Base-by-base conservation (phyloP, 2,888 invertebrate species). In the Ephialtes manifestator region DNA sequence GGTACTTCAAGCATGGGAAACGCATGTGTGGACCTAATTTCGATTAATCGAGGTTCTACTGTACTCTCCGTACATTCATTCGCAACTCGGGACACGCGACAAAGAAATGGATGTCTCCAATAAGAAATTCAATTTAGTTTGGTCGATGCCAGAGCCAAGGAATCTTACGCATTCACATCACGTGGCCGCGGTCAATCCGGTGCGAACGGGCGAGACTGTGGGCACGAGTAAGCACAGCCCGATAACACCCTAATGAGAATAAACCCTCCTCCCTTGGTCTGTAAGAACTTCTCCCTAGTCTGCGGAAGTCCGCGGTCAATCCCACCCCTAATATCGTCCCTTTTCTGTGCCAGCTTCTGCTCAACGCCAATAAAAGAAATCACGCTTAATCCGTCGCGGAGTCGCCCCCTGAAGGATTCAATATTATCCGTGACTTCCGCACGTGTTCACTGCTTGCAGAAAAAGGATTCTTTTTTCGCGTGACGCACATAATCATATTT, bases 221-320 rank as follows among this genome's bases (percentile, higher is more conserved):
- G 11, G 67, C 35, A n/a, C 70, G 43, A 51, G 51, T 79, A 70
- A 75, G 79, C 71, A 53, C 51, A 46, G 39, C 53, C n/a, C 80
- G 46, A 79, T 67, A 76, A 72, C 28, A 75, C 46, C 63, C 80
- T 84, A 84, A 84, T 76, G 75, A 84, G 80, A 84, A 80, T 67
- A 67, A 76, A 68, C 71, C 76, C 75, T 71, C 75, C 71, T 70
- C 75, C 71, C 70, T 55, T 71, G 24, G 39, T n/a, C 11, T 13
- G 43, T 53, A 55, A 63, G 46, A 76, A 80, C 70, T 83, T 80
- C 63, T 65, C 55, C 63, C 60, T 79, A 48, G 48, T 24, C 53
- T 51, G 43, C 46, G 43, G 60, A 79, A 70, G 46, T 35, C 63
- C 78, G 43, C 74, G 51, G 31, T 53, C 31, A 18, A 20, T n/a